These are phyloP conservation scores for Tetramorium alpestre DNA, from an alignment of 1,140 invertebrate species.

Conservation along the genomic window DNA sequence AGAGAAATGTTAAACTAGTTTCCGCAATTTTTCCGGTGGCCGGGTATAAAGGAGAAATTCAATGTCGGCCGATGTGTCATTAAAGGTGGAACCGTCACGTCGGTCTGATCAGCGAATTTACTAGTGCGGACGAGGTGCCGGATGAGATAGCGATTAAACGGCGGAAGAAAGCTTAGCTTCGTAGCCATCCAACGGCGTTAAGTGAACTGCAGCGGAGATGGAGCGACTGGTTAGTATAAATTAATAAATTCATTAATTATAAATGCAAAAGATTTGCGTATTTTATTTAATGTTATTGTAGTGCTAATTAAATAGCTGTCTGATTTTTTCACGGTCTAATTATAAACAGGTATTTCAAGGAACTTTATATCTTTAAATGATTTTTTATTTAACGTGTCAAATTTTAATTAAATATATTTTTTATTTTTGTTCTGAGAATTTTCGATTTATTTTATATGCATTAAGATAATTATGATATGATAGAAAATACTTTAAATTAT, in stretches of 20 bases:
- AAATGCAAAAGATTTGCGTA: not conserved
- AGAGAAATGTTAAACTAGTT: conserved; percentile 85
- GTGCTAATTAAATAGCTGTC: not conserved
- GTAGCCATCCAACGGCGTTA: conserved; percentile 18
- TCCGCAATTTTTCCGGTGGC: conserved; percentile 80
- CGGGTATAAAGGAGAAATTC: conserved; percentile 85
- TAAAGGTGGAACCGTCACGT: conserved; percentile 73
- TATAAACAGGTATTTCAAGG: not conserved
- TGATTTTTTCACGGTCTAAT: not conserved
- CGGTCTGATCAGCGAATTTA: conserved; percentile 66
- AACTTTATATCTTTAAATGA: not conserved
- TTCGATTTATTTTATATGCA: not conserved
- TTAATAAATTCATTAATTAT: not conserved
- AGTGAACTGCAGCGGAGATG: conserved; percentile 70
- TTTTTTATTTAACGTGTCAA: not conserved
- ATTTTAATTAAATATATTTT: not conserved
- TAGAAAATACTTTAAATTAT: not conserved
- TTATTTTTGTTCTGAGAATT: not conserved
- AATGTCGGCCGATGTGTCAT: conserved; percentile 82
- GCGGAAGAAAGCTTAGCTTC: conserved; percentile 6
- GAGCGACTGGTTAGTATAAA: conserved; percentile 76
- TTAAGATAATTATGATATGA: not conserved
- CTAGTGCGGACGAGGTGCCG: conserved; percentile 20
- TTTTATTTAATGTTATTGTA: not conserved
- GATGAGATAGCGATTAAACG: conserved; percentile 54